phyloP scores from a whole-genome alignment of 2,888 invertebrate species.

The Acrobeloides nanus region DNA sequence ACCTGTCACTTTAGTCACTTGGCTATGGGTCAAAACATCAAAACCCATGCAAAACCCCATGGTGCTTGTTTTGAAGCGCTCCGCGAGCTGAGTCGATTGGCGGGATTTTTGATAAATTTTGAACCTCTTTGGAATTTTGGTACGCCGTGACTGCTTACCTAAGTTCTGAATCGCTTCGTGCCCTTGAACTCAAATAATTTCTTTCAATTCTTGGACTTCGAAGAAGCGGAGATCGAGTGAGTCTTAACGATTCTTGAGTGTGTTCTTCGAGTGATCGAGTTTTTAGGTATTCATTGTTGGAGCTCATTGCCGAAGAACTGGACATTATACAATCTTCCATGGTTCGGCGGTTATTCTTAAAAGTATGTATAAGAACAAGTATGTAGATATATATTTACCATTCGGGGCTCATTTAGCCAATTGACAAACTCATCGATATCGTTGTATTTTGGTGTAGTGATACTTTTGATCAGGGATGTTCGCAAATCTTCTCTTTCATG shows the following conservation, averaged over 20 bases:
- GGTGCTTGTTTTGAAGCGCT: no score
- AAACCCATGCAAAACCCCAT: no score
- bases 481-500: constrained; percentile 23
- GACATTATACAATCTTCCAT: not conserved
- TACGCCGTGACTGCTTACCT: no score
- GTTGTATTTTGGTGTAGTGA: constrained; percentile 21
- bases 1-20: no score
- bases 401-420: constrained; percentile 19
- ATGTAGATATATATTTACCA: no score
- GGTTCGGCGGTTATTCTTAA: not conserved
- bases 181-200: not conserved
- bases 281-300: constrained; percentile 7
- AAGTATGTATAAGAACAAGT: no score
- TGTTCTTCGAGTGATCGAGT: constrained; percentile 22
- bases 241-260: constrained; percentile 11
- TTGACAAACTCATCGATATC: constrained; percentile 27
- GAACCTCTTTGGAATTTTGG: no score
- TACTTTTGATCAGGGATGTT: constrained; percentile 25
- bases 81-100: no score
- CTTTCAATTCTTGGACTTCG: constrained; percentile 15
- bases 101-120: no score
- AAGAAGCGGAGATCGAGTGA: constrained; percentile 11
- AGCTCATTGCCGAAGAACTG: not conserved
- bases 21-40: no score
- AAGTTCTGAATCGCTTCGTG: constrained; percentile 9